These are phyloP conservation scores for Hoplostethus atlanticus DNA, from an alignment of 2,797 vertebrate species.

Conservation along the genomic window DNA sequence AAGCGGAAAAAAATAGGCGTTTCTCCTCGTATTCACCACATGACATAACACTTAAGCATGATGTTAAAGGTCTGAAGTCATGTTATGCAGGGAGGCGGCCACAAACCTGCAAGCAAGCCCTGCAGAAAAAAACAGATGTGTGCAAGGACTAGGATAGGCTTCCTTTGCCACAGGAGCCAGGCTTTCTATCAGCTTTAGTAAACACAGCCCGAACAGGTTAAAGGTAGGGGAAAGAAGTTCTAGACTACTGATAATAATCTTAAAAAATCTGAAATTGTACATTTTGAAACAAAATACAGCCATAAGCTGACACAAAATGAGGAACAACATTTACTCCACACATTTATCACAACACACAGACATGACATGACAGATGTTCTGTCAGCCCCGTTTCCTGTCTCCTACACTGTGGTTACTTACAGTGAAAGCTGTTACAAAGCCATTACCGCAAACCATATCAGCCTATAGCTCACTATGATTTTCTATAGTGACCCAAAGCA, in stretches of 20 bases:
- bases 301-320: not conserved
- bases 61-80: constrained; percentile 49
- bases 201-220: not conserved
- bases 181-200: not conserved
- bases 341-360: constrained; percentile 4
- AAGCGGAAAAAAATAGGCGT: constrained; percentile 46
- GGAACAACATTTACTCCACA: constrained; percentile 1
- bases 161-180: not conserved
- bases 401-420: constrained; percentile 17
- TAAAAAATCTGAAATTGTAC: not conserved
- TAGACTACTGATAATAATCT: too few relatives aligned
- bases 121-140: constrained; percentile 26
- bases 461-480: constrained; percentile 14
- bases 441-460: constrained; percentile 6
- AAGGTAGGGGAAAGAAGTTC: constrained; percentile 3
- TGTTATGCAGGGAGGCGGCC: constrained; percentile 62
- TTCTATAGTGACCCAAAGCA: constrained; percentile 1
- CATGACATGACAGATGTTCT: constrained; percentile 43
- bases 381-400: constrained; percentile 54
- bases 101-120: constrained; percentile 42
- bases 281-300: not conserved
- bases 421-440: constrained; percentile 21
- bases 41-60: constrained; percentile 51
- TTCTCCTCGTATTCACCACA: constrained; percentile 58
- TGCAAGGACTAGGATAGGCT: not conserved